These are phyloP conservation scores for Gallinago media DNA, from an alignment of 2,113 vertebrate species.

Conservation along the genomic window DNA sequence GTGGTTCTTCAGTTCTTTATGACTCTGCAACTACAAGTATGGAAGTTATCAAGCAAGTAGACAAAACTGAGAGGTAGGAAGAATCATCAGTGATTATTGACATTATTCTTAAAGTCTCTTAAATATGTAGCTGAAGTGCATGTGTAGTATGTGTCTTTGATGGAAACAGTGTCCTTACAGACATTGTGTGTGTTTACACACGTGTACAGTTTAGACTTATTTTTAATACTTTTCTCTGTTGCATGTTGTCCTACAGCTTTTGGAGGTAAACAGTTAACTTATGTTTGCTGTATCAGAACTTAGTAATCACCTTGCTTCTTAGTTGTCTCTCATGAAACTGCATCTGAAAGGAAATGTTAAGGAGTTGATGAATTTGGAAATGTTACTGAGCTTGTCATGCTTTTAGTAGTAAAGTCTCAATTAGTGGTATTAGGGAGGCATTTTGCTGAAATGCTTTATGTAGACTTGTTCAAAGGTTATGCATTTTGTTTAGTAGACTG, in stretches of 20 bases:
- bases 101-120: not conserved
- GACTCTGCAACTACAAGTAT: not conserved
- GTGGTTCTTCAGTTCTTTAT: not conserved
- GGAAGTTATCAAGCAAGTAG: not conserved
- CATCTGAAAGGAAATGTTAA: not conserved
- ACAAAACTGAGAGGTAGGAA: conserved; percentile 55
- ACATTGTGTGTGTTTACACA: not conserved
- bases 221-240: not conserved
- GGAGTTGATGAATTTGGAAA: not conserved
- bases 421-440: not conserved
- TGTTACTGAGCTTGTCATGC: not conserved
- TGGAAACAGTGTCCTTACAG: not conserved
- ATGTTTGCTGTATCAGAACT: not conserved
- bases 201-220: not conserved
- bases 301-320: not conserved
- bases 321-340: not conserved
- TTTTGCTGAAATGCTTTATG: not conserved
- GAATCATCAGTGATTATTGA: not conserved
- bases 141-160: rapidly evolving
- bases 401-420: not conserved
- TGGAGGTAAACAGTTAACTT: not conserved
- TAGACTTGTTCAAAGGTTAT: not conserved
- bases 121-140: not conserved
- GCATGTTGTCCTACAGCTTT: not conserved
- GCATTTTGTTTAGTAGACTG: not conserved